Conservation (phyloP, 2,113 vertebrate species). For the Ciconia stormi region DNA sequence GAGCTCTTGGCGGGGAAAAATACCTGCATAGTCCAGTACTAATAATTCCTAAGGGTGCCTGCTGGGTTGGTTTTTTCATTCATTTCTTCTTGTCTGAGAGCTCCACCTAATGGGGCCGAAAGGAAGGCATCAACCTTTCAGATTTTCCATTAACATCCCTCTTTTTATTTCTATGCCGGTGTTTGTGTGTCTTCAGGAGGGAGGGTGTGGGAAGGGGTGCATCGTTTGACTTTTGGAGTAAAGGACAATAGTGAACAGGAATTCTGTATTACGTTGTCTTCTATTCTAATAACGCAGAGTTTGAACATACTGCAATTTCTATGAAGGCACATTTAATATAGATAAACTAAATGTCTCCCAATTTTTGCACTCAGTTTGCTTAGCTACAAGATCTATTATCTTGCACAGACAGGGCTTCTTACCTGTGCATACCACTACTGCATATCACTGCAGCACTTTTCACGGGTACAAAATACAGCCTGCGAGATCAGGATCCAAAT, state of each 20-base stretch:
- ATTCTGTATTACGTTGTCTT: background rate
- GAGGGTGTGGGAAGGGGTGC: background rate
- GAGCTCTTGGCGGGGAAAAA: conserved; percentile 3
- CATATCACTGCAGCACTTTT: background rate
- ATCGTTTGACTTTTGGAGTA: background rate
- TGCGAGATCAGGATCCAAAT: background rate
- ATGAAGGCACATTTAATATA: background rate
- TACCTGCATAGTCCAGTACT: background rate
- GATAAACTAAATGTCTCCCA: background rate
- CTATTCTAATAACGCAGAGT: background rate
- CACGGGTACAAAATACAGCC: background rate
- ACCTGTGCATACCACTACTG: background rate
- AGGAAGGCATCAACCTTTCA: background rate
- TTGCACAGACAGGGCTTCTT: background rate
- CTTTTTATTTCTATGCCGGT: background rate
- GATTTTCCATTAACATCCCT: background rate
- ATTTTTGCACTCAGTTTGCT: background rate
- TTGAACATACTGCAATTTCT: background rate
- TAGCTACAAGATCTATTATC: background rate
- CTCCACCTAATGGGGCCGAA: conserved; percentile 59
- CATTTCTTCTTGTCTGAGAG: conserved; percentile 38
- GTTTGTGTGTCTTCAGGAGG: background rate
- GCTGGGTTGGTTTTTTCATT: background rate
- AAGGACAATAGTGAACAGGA: background rate
- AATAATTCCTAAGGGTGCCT: background rate